Conservation (phyloP, 2,888 invertebrate species). For the Drosophila nigricruria region DNA sequence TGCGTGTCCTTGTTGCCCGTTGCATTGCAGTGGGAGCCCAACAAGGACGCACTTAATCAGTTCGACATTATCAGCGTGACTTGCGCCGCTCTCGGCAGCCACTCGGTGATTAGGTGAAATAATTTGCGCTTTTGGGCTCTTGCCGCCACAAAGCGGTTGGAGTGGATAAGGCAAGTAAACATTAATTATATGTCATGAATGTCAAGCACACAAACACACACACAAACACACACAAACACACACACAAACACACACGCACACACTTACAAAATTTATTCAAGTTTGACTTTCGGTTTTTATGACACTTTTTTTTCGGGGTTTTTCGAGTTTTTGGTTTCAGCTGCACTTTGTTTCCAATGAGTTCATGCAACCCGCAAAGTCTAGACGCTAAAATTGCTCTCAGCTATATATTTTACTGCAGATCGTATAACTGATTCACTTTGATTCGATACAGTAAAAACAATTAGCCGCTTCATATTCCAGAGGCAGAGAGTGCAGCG, state of each 20-base stretch:
- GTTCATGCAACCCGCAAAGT: constrained; percentile 54
- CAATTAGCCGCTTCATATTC: constrained; percentile 25
- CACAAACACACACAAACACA: neutral
- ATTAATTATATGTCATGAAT: constrained; percentile 52
- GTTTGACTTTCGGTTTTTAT: constrained; percentile 11
- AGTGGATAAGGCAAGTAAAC: constrained; percentile 43
- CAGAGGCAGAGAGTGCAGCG: constrained; percentile 1
- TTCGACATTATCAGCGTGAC: constrained; percentile 78
- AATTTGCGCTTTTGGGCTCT: constrained; percentile 35
- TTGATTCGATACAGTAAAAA: constrained; percentile 13
- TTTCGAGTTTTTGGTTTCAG: constrained; percentile 21
- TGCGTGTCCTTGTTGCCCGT: constrained; percentile 11
- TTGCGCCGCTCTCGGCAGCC: constrained; percentile 55
- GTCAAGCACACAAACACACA: constrained; percentile 8
- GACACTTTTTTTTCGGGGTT: constrained; percentile 30
- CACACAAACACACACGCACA: neutral
- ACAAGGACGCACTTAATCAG: constrained; percentile 77
- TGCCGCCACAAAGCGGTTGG: constrained; percentile 11
- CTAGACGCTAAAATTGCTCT: constrained; percentile 43
- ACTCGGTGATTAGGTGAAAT: constrained; percentile 59
- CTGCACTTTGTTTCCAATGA: constrained; percentile 32
- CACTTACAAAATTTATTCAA: neutral
- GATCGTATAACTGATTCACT: constrained; percentile 41
- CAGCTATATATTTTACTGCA: constrained; percentile 4
- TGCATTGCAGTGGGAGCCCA: constrained; percentile 32